These are phyloP conservation scores for Pluvianellus socialis DNA, from an alignment of 2,113 vertebrate species.

Conservation along the genomic window DNA sequence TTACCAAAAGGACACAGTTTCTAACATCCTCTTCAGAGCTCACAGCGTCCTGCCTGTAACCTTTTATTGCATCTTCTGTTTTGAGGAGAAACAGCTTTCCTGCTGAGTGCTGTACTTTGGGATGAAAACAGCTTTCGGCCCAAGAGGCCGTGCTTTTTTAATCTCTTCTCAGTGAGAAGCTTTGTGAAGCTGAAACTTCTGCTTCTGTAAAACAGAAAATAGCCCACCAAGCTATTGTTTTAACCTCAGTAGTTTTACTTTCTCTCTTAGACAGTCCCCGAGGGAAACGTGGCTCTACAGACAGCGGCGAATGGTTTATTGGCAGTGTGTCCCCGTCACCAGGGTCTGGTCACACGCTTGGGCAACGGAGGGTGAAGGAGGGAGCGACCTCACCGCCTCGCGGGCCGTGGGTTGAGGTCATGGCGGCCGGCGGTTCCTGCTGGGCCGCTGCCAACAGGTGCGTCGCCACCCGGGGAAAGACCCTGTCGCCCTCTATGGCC, in stretches of 20 bases:
- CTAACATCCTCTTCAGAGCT: too few relatives aligned
- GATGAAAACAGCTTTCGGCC: background rate
- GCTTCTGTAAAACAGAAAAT: background rate
- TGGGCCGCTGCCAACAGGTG: background rate
- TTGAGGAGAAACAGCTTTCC: background rate
- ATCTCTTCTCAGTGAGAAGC: background rate
- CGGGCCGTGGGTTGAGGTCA: background rate
- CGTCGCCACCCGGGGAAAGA: background rate
- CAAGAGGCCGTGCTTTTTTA: background rate
- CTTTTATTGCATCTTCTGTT: fast-evolving
- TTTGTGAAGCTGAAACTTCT: background rate
- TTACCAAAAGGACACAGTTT: background rate
- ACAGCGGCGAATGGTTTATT: fast-evolving
- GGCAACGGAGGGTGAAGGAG: too few relatives aligned
- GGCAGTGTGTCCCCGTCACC: background rate
- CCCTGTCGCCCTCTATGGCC: background rate
- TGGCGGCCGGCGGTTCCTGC: background rate
- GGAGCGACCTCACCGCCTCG: background rate
- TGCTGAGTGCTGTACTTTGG: fast-evolving
- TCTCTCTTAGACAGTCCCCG: fast-evolving
- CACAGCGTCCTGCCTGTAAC: fast-evolving
- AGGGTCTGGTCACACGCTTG: fast-evolving
- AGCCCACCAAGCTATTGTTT: fast-evolving
- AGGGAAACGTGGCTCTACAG: background rate
- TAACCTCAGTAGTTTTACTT: background rate